phyloP scores from a whole-genome alignment of 2,113 vertebrate species.

The Brachypteracias leptosomus region DNA sequence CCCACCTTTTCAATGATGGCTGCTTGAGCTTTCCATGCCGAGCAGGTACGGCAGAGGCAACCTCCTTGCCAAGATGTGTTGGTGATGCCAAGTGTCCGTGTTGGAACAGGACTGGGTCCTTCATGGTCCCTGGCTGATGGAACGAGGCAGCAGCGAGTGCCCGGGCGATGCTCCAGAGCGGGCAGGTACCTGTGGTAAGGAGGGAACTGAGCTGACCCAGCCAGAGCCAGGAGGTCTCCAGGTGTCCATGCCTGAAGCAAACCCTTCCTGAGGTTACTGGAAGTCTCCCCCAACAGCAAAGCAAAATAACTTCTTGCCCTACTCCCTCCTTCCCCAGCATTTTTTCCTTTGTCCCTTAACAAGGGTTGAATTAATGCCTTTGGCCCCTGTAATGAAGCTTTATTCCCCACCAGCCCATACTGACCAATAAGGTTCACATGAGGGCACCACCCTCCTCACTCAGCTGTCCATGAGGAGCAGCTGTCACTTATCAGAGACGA shows the following conservation, averaged over 20 bases:
- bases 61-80: neutral
- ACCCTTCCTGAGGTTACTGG: neutral
- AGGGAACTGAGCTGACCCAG: accelerated
- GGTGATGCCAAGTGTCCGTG: accelerated
- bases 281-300: neutral
- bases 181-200: accelerated
- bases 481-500: neutral
- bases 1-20: neutral
- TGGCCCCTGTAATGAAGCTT: neutral
- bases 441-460: too few relatives aligned
- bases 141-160: neutral
- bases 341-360: neutral
- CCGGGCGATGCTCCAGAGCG: neutral
- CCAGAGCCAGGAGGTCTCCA: neutral
- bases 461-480: neutral
- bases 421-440: neutral
- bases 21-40: accelerated
- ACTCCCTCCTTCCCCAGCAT: neutral
- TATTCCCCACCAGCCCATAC: neutral
- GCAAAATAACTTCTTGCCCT: neutral
- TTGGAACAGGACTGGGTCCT: neutral
- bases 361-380: neutral
- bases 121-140: neutral
- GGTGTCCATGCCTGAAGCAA: accelerated
- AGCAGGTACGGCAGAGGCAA: accelerated